A percentile compares a stretch with the other conserved stretches of the same genome.
These are phyloP conservation scores for Tridacna gigas DNA, from an alignment of 2,888 invertebrate species.

Conservation along the genomic window DNA sequence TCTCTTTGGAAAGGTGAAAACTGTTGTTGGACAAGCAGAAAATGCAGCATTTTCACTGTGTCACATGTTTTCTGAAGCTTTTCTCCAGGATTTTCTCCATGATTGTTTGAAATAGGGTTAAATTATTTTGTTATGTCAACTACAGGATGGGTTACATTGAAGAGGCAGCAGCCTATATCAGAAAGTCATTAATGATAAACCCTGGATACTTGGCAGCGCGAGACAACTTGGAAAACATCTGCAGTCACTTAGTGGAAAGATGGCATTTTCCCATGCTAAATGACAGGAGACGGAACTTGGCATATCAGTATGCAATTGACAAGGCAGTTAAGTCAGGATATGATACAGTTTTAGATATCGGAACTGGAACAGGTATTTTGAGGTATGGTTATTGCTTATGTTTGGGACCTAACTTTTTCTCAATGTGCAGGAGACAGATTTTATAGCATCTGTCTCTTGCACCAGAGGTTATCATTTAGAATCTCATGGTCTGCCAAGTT, in stretches of 20 bases:
- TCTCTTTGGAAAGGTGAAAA: too few relatives aligned
- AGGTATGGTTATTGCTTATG: constrained; percentile 81
- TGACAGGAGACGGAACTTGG: constrained; percentile 89
- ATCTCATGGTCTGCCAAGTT: too few relatives aligned
- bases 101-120: neutral
- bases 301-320: constrained; percentile 89
- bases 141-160: constrained; percentile 87
- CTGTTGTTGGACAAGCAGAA: too few relatives aligned
- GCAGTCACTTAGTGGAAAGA: constrained; percentile 89
- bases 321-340: constrained; percentile 86
- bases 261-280: constrained; percentile 95
- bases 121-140: constrained; percentile 68
- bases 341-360: constrained; percentile 90
- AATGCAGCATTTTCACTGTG: too few relatives aligned
- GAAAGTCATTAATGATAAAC: constrained; percentile 86
- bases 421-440: too few relatives aligned
- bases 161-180: constrained; percentile 88
- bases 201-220: constrained; percentile 87
- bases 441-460: too few relatives aligned
- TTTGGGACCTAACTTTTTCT: too few relatives aligned
- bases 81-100: too few relatives aligned
- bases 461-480: too few relatives aligned
- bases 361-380: constrained; percentile 91
- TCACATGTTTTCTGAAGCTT: too few relatives aligned
- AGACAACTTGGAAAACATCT: constrained; percentile 89